Evolutionary conservation across 2,797 vertebrate species (phyloP).

Genomic region (Falco novaeseelandiae): DNA sequence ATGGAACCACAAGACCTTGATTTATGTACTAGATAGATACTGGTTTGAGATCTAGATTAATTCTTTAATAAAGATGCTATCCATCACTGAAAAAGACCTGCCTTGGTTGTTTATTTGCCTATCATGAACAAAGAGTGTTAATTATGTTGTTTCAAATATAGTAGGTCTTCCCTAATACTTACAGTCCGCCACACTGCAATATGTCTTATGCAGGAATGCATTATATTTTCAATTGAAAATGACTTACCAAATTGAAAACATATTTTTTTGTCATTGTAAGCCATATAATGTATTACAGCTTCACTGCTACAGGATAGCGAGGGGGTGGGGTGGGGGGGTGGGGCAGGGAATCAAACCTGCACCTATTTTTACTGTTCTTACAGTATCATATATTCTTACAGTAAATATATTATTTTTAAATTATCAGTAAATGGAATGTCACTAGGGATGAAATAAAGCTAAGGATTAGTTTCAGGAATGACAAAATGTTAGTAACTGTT

Average conservation of each 20-base stretch:
- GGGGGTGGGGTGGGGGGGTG: too few relatives aligned
- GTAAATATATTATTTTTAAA: not conserved
- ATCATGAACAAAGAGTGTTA: slow-evolving; percentile 56
- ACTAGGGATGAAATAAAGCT: not conserved
- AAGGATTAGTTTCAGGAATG: not conserved
- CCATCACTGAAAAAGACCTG: slow-evolving; percentile 48
- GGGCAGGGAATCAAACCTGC: not conserved
- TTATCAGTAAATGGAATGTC: not conserved
- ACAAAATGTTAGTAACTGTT: not conserved
- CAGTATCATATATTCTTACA: too few relatives aligned
- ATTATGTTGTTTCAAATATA: slow-evolving; percentile 57
- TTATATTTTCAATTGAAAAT: slow-evolving; percentile 40
- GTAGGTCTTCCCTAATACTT: slow-evolving; percentile 40
- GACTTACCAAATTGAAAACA: slow-evolving; percentile 53
- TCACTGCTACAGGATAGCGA: not conserved
- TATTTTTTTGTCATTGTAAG: slow-evolving; percentile 33
- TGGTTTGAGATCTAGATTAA: slow-evolving; percentile 53
- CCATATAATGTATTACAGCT: not conserved
- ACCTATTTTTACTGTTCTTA: not conserved
- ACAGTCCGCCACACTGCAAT: slow-evolving; percentile 17
- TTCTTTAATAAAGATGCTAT: slow-evolving; percentile 62
- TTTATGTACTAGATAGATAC: slow-evolving; percentile 49
- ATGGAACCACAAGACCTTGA: slow-evolving; percentile 45
- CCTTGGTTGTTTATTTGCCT: slow-evolving; percentile 59
- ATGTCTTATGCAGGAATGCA: slow-evolving; percentile 27